A percentile compares a stretch with the other conserved stretches of the same genome.
These are phyloP conservation scores for Thaumatotibia leucotreta DNA, from an alignment of 1,140 invertebrate genomes.

Conservation along the genomic window DNA sequence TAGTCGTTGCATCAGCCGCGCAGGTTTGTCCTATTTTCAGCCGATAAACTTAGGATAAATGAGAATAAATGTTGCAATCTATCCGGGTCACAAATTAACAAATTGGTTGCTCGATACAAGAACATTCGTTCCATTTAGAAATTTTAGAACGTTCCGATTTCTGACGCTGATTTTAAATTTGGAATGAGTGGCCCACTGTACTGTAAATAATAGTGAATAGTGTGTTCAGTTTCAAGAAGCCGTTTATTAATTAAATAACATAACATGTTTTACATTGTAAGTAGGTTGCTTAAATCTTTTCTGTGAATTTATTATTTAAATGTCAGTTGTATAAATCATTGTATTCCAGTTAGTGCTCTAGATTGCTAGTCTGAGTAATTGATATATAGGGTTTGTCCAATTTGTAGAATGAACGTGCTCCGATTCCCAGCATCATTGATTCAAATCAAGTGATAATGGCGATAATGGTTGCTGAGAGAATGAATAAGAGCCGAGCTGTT, in stretches of 20 bases:
- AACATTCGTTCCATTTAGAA: conserved; percentile 29
- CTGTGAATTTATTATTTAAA: no score
- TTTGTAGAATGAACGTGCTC: neutral
- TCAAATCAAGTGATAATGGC: conserved; percentile 9
- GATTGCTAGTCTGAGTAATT: neutral
- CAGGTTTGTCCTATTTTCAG: conserved; percentile 24
- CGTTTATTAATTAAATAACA: neutral
- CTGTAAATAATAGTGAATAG: neutral
- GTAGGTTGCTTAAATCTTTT: no score
- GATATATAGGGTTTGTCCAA: neutral
- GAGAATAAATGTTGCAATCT: conserved; percentile 24
- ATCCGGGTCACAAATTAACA: conserved; percentile 35
- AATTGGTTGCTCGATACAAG: conserved; percentile 19
- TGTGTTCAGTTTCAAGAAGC: neutral
- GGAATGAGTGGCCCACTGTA: neutral
- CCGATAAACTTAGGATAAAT: conserved; percentile 18
- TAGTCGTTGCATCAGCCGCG: conserved; percentile 21
- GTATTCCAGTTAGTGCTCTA: neutral
- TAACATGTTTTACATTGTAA: neutral
- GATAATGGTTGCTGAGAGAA: neutral
- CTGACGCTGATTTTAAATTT: neutral
- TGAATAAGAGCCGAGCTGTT: neutral
- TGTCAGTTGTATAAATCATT: neutral
- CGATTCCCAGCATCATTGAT: conserved; percentile 3
- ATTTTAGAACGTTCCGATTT: conserved; percentile 16